Evolutionary conservation across 2,797 vertebrate genomes (phyloP), one percentile per base, ranked within the genome.

Genomic region (Sebastes nivosus): DNA sequence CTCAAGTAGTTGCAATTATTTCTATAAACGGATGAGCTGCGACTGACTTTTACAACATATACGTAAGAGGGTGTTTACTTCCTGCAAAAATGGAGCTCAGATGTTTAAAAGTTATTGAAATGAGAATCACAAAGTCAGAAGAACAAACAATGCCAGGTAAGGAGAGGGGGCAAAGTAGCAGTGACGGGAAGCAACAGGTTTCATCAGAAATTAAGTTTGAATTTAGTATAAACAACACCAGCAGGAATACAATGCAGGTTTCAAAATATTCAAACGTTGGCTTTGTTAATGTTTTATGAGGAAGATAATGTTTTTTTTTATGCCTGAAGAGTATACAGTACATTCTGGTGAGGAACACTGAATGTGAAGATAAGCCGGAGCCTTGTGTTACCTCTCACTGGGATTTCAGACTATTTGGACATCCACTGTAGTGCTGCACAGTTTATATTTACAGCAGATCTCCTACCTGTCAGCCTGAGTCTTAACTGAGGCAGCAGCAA

Each of bases 361-460:
- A 61, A 69, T 12, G 8, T 34, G 13, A 68, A 14, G 11, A 9
- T 27, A 29, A 42, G 6, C 18, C 7, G 13, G 4, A 64, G 46
- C 63, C n/a, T 32, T 52, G 20, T 52, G 18, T 52, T 52, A 52
- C 20, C 20, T 52, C 20, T 52, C 24, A 20, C 13, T 36, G 8
- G 32, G 55, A 52, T 34, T 34, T 69, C 58, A 68, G 69, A 66
- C 52, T 65, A 8, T 66, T 72, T 66, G n/a, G 36, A 58, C 27
- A n/a, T 52, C 24, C 14, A 2, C n/a, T 29, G 5, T 5, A 25
- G 29, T 10, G 61, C 72, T 72, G 42, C 54, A 65, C n/a, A 58
- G 60, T 86, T 67, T 42, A 72, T 67, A 27, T 22, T 57, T 8
- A 11, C 34, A 58, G 29, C 60, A 59, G 20, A 66, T 69, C 67